Conservation (phyloP, 1,140 invertebrate species). For the Gryon sp. region DNA sequence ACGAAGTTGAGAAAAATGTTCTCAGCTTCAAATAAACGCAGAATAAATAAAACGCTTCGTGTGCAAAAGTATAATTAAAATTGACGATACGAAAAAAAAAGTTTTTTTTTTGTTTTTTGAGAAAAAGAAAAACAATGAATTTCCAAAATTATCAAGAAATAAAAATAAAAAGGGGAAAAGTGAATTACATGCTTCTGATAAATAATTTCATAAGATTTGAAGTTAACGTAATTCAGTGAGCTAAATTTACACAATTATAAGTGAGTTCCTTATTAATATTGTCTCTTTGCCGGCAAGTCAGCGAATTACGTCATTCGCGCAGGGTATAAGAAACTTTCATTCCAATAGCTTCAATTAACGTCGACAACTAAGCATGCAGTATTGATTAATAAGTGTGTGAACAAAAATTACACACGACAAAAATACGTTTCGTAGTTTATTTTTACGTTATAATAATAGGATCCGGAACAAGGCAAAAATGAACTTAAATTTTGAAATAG, state of each 20-base stretch:
- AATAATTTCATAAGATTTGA: too few species aligned
- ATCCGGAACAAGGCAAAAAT: too few species aligned
- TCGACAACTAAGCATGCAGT: slow-evolving; percentile 1
- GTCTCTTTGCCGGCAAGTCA: slow-evolving; percentile 20
- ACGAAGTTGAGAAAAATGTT: slow-evolving; percentile 18
- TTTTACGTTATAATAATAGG: too few species aligned
- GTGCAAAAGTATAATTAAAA: slow-evolving; percentile 14
- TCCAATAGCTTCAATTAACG: slow-evolving; percentile 21
- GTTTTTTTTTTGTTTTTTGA: too few species aligned
- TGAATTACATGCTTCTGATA: too few species aligned
- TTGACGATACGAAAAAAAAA: neutral
- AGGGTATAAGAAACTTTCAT: slow-evolving; percentile 25
- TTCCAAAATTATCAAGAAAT: too few species aligned
- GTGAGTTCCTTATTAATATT: slow-evolving; percentile 12
- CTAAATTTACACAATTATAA: slow-evolving; percentile 5
- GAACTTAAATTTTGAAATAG: too few species aligned
- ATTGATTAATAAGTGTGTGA: slow-evolving; percentile 25
- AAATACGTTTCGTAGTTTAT: too few species aligned
- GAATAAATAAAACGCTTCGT: slow-evolving; percentile 30
- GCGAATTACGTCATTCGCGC: slow-evolving; percentile 24
- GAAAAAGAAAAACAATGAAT: too few species aligned
- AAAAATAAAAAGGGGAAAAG: too few species aligned
- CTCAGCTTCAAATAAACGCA: slow-evolving; percentile 33
- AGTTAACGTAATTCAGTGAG: too few species aligned
- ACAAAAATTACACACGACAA: too few species aligned